Evolutionary conservation across 2,888 invertebrate genomes (phyloP).

Genomic region (Timema podura): DNA sequence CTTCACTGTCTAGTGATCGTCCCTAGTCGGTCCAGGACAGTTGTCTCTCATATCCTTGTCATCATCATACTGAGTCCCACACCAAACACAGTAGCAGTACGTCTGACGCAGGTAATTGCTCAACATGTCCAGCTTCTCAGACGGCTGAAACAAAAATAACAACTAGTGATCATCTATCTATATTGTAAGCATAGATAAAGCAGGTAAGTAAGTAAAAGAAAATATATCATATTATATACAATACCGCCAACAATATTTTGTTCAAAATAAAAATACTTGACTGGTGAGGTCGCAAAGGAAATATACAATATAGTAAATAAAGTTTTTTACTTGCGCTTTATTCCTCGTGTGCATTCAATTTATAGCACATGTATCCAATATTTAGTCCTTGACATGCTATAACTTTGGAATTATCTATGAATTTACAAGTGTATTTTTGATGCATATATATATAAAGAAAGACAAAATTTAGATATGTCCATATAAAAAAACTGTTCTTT

Average conservation of each 20-base stretch:
- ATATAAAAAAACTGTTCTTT: no score
- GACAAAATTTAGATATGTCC: no score
- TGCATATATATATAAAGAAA: no score
- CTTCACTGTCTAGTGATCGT: slow-evolving; percentile 50
- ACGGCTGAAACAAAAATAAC: slow-evolving; percentile 38
- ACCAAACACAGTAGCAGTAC: slow-evolving; percentile 76
- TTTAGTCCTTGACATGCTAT: no score
- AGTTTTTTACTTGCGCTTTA: neutral
- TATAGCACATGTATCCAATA: no score
- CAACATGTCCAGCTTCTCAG: slow-evolving; percentile 58
- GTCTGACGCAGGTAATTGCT: slow-evolving; percentile 62
- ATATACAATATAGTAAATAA: neutral
- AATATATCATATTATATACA: neutral
- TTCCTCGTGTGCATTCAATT: no score
- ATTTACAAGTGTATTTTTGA: no score
- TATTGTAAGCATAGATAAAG: neutral
- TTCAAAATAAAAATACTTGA: neutral
- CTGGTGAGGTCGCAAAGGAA: neutral
- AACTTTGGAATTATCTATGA: no score
- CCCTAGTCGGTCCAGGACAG: slow-evolving; percentile 63
- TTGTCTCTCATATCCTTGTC: slow-evolving; percentile 55
- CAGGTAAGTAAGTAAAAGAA: slow-evolving; percentile 28
- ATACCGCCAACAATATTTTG: no score
- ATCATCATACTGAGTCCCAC: slow-evolving; percentile 64
- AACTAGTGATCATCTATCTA: neutral